Evolutionary conservation across 2,888 invertebrate genomes (phyloP), one percentile per base, ranked within the genome.

Genomic region (Rhagophthalmus giganteus): DNA sequence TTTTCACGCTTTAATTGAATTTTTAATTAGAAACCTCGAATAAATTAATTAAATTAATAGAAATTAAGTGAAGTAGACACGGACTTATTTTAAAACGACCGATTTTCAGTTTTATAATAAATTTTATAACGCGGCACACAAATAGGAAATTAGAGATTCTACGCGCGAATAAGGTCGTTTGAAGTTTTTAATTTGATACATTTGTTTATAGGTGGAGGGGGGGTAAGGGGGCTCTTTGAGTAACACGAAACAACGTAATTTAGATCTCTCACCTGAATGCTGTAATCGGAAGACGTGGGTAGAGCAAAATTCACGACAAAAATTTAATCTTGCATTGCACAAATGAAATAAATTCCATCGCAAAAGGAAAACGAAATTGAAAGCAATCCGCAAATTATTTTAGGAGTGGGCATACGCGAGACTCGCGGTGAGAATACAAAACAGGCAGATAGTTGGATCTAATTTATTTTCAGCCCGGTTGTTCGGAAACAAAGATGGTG

Each of bases 371-470:
- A 62, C 61, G 63, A 65, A 62, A 62, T 64, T 56, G 59, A 60
- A 63, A 68, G 60, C 63, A 65, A 65, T 64, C 65, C 65, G 64
- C 65, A 64, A 65, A 65, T 65, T 65, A 65, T 65, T 65, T 65
- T 65, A 64, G 63, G 62, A 63, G 64, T 60, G 60, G 62, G 63
- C 61, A 63, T 61, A 62, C 62, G 55, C 50, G 51, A 40, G 55
- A 49, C 45, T 55, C 58, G 61, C 57, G 40, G 35, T 30, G 33
- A 37, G 65, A 62, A 65, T 65, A 62, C 63, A 54, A 63, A 65
- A 44, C 62, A 61, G 61, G 60, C 39, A 26, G 44, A 49, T 57
- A 54, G 53, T 47, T 30, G 48, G 51, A 47, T 57, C 61, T 63
- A 63, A 63, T 64, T 64, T 64, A 64, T 64, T 60, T 61, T 56